Evolutionary conservation across 2,113 vertebrate species (phyloP).

Genomic region (Nycticryphes semicollaris): DNA sequence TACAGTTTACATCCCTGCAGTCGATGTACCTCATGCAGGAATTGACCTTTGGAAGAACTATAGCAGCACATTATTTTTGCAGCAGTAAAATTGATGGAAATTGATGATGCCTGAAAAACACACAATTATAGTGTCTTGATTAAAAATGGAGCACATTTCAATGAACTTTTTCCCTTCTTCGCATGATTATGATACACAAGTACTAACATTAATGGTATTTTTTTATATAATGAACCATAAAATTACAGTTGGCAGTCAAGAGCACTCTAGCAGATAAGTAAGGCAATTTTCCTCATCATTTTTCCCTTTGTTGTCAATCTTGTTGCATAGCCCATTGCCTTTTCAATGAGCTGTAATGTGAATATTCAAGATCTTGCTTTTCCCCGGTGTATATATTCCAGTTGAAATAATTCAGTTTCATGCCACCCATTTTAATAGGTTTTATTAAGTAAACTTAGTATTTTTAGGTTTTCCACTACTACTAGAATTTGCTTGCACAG

Average conservation of each 20-base stretch:
- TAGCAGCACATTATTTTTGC: conserved; percentile 38
- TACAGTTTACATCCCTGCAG: conserved; percentile 42
- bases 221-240: conserved; percentile 75
- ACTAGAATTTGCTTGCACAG: neutral
- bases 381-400: conserved; percentile 47
- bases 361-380: conserved; percentile 62
- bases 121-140: conserved; percentile 66
- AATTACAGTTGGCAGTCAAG: conserved; percentile 73
- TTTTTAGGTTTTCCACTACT: neutral
- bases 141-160: conserved; percentile 69
- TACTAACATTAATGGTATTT: conserved; percentile 64
- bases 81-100: conserved; percentile 65
- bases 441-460: conserved; percentile 12
- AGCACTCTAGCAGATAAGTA: conserved; percentile 74
- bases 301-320: conserved; percentile 77
- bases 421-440: conserved; percentile 50
- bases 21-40: neutral
- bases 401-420: conserved; percentile 42
- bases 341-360: conserved; percentile 71
- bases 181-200: conserved; percentile 59
- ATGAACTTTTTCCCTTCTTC: conserved; percentile 56
- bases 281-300: conserved; percentile 76
- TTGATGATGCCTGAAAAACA: conserved; percentile 70
- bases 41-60: conserved; percentile 67
- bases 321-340: conserved; percentile 71